Evolutionary conservation across 1,140 invertebrate species (phyloP).

Genomic region (Wasmannia auropunctata): DNA sequence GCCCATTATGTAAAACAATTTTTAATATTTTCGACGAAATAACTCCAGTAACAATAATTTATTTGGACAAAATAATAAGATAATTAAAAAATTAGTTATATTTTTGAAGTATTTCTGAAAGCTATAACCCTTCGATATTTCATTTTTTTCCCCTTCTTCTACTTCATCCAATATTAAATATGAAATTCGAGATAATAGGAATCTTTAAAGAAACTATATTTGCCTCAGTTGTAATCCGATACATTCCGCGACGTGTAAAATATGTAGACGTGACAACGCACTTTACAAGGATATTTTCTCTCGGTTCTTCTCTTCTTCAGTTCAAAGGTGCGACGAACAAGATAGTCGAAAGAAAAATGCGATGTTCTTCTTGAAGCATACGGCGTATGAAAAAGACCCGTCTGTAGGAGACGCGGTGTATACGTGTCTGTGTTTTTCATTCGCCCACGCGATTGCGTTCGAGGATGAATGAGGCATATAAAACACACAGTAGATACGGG

Average conservation of each 20-base stretch:
- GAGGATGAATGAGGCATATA: constrained; percentile 57
- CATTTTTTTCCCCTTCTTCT: neutral
- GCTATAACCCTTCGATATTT: neutral
- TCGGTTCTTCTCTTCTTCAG: constrained; percentile 34
- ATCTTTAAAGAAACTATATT: neutral
- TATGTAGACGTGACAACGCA: constrained; percentile 51
- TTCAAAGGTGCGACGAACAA: constrained; percentile 44
- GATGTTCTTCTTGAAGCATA: constrained; percentile 52
- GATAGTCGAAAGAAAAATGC: constrained; percentile 54
- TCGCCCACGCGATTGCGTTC: constrained; percentile 49
- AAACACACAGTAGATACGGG: constrained; percentile 56
- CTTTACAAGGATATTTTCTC: constrained; percentile 39
- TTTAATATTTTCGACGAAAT: neutral
- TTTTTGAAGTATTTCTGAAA: neutral
- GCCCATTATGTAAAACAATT: neutral
- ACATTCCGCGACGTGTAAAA: constrained; percentile 8
- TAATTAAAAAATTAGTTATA: neutral
- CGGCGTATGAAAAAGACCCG: constrained; percentile 53
- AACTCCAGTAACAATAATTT: neutral
- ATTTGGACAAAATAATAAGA: neutral
- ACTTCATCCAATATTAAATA: neutral
- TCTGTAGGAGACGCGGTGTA: constrained; percentile 53
- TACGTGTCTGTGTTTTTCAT: constrained; percentile 53
- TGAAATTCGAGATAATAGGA: neutral
- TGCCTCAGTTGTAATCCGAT: constrained; percentile 20